phyloP scores from a whole-genome alignment of 2,888 invertebrate species.

The Byasa hedistus region DNA sequence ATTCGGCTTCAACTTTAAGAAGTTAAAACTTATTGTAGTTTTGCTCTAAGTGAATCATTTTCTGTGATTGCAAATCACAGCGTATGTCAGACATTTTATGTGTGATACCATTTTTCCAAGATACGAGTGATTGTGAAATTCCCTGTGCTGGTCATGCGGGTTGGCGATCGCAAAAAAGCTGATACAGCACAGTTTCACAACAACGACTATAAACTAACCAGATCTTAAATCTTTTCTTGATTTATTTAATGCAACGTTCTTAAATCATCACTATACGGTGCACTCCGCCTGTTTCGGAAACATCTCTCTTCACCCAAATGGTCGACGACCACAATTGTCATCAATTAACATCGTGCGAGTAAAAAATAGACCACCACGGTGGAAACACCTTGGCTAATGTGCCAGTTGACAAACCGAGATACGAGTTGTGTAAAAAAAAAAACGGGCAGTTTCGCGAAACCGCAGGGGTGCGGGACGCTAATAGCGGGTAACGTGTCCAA shows the following conservation, averaged over 20 bases:
- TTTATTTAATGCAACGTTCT: neutral
- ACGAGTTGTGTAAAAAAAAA: slow-evolving; percentile 39
- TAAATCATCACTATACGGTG: neutral
- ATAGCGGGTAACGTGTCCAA: slow-evolving; percentile 63
- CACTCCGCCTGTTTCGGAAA: slow-evolving; percentile 65
- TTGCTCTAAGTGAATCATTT: no score
- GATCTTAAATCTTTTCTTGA: neutral
- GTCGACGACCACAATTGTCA: slow-evolving; percentile 74
- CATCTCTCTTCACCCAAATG: slow-evolving; percentile 70
- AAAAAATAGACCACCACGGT: slow-evolving; percentile 70
- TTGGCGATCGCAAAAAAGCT: no score
- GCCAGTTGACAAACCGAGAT: slow-evolving; percentile 71
- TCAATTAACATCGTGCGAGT: slow-evolving; percentile 68
- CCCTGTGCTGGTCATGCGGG: no score
- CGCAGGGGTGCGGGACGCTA: slow-evolving; percentile 61
- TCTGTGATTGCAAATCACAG: no score
- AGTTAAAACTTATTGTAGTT: no score
- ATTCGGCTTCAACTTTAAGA: no score
- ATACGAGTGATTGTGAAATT: no score
- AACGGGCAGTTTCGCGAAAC: slow-evolving; percentile 58
- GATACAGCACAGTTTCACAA: neutral
- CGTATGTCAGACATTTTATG: no score
- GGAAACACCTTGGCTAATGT: slow-evolving; percentile 76
- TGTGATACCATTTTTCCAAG: no score
- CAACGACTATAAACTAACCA: neutral